These are phyloP conservation scores for Poecilia gillii DNA, from an alignment of 2,797 vertebrate species.

Conservation along the genomic window DNA sequence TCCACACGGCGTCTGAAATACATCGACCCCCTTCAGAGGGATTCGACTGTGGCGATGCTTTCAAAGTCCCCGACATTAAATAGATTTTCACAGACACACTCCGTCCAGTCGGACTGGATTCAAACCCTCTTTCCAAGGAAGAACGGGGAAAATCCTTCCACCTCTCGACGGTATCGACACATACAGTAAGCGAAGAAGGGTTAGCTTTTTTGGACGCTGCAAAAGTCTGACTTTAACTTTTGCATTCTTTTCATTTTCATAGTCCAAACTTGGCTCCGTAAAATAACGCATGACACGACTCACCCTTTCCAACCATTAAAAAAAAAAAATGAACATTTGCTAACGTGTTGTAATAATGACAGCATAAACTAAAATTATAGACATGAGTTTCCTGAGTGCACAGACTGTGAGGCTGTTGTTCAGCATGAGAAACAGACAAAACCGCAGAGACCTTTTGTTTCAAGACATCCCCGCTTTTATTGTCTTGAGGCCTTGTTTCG, in stretches of 20 bases:
- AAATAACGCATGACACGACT: conserved; percentile 43
- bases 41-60: background rate
- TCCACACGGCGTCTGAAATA: background rate
- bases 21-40: background rate
- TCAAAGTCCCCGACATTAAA: background rate
- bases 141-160: background rate
- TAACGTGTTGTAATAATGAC: conserved; percentile 76
- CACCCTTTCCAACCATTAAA: conserved; percentile 53
- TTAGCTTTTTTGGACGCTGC: background rate
- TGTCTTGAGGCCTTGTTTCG: conserved; percentile 73
- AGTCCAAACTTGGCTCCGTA: conserved; percentile 37
- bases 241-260: conserved; percentile 31
- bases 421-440: conserved; percentile 78
- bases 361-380: conserved; percentile 78
- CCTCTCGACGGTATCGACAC: background rate
- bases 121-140: background rate
- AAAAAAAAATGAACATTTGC: conserved; percentile 61
- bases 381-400: conserved; percentile 69
- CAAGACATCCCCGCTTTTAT: conserved; percentile 78
- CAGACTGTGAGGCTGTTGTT: conserved; percentile 73
- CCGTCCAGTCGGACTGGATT: background rate
- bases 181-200: background rate
- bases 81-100: background rate
- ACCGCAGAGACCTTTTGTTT: conserved; percentile 82
- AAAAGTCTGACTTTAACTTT: conserved; percentile 4